phyloP scores from a whole-genome alignment of 2,113 vertebrate species.

The Fregetta grallaria region DNA sequence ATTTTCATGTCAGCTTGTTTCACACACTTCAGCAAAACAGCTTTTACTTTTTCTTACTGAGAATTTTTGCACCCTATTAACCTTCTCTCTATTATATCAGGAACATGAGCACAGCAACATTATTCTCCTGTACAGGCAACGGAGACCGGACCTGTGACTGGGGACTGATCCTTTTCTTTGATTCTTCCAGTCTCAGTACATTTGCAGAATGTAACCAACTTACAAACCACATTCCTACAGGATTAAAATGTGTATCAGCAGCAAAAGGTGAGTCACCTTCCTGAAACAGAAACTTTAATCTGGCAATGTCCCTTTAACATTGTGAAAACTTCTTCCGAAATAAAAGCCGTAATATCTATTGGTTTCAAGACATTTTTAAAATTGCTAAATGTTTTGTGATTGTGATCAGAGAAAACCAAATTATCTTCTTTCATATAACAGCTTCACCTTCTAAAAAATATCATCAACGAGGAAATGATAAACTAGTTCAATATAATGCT shows the following conservation, averaged over 20 bases:
- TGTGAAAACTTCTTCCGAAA: background rate
- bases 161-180: background rate
- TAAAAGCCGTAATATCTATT: background rate
- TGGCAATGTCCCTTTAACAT: background rate
- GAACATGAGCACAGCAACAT: background rate
- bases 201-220: background rate
- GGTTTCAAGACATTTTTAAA: background rate
- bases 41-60: conserved; percentile 13
- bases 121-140: background rate
- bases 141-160: background rate
- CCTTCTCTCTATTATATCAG: background rate
- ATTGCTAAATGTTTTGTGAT: background rate
- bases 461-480: background rate
- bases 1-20: conserved; percentile 31
- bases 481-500: conserved; percentile 1
- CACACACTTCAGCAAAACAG: conserved; percentile 8
- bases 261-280: background rate
- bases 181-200: background rate
- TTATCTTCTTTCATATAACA: background rate
- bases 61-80: conserved; percentile 54
- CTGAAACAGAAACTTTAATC: background rate
- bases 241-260: background rate
- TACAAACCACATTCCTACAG: background rate
- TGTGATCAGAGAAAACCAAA: background rate
- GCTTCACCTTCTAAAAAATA: conserved; percentile 8